Conservation (phyloP, 37 sponge, comb jelly and placozoan species). For the Chondrilla cf. caribensis region DNA sequence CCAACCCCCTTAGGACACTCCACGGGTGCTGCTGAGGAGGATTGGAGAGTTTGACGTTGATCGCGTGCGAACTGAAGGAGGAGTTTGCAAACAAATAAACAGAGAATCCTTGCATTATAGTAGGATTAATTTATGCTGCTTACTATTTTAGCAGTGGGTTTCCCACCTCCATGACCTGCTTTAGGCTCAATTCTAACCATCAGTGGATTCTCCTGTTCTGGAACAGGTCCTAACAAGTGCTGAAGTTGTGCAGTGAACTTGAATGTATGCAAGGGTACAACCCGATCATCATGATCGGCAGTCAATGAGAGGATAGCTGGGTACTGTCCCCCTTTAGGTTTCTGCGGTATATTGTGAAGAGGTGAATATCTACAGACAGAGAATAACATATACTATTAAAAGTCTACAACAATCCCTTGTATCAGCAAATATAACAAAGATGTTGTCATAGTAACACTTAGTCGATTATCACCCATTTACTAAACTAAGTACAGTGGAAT, state of each 20-base stretch:
- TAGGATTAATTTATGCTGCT: too few relatives aligned
- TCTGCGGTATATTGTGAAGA: slow-evolving; percentile 78
- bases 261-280: slow-evolving; percentile 94
- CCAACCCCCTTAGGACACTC: too few relatives aligned
- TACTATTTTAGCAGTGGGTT: slow-evolving; percentile 92
- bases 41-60: too few relatives aligned
- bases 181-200: slow-evolving; percentile 90
- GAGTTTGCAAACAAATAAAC: not conserved
- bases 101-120: not conserved
- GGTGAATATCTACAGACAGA: slow-evolving; percentile 74
- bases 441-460: too few relatives aligned
- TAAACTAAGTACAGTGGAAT: not conserved
- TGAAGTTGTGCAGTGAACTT: slow-evolving; percentile 89
- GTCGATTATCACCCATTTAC: not conserved
- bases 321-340: slow-evolving; percentile 53
- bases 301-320: slow-evolving; percentile 87
- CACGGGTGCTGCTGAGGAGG: too few relatives aligned
- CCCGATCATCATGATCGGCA: slow-evolving; percentile 98
- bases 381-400: not conserved
- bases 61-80: too few relatives aligned
- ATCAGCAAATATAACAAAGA: too few relatives aligned
- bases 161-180: slow-evolving; percentile 95
- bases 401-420: not conserved
- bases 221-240: slow-evolving; percentile 29
- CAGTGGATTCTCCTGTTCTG: slow-evolving; percentile 83